These are phyloP conservation scores for Chrysina gloriosa DNA, from an alignment of 2,888 invertebrate genomes.

Conservation along the genomic window DNA sequence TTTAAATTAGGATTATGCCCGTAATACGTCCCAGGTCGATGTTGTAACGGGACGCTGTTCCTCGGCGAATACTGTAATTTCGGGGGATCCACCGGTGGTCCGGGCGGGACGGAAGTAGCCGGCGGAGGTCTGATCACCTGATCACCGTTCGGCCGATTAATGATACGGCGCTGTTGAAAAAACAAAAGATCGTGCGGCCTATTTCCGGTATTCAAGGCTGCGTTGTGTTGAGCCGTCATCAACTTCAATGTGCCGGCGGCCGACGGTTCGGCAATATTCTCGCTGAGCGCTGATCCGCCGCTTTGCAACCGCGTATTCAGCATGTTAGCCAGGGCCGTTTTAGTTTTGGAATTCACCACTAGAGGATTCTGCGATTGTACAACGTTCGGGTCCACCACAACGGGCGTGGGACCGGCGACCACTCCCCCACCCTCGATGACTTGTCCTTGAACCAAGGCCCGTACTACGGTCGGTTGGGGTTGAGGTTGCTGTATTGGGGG, in stretches of 20 bases:
- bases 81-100: slow-evolving; percentile 46
- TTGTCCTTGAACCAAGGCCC: slow-evolving; percentile 15
- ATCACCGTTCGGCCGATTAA: slow-evolving; percentile 63
- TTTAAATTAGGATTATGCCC: slow-evolving; percentile 94
- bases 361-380: slow-evolving; percentile 66
- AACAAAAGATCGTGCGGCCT: slow-evolving; percentile 68
- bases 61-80: slow-evolving; percentile 64
- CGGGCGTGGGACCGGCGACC: slow-evolving; percentile 43
- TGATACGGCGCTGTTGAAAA: slow-evolving; percentile 67
- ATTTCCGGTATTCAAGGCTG: slow-evolving; percentile 67
- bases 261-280: slow-evolving; percentile 67
- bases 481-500: slow-evolving; percentile 52
- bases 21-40: slow-evolving; percentile 78
- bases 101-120: slow-evolving; percentile 57
- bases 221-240: slow-evolving; percentile 87
- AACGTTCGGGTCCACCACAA: slow-evolving; percentile 46
- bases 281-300: slow-evolving; percentile 63
- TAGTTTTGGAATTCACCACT: slow-evolving; percentile 88
- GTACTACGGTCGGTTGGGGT: slow-evolving; percentile 31
- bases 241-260: slow-evolving; percentile 78
- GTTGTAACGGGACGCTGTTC: slow-evolving; percentile 66
- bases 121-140: slow-evolving; percentile 63
- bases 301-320: slow-evolving; percentile 82
- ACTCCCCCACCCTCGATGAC: slow-evolving; percentile 44
- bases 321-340: slow-evolving; percentile 96